These are phyloP conservation scores for Jaculus jaculus DNA, from an alignment of 2,113 vertebrate genomes.

Conservation along the genomic window DNA sequence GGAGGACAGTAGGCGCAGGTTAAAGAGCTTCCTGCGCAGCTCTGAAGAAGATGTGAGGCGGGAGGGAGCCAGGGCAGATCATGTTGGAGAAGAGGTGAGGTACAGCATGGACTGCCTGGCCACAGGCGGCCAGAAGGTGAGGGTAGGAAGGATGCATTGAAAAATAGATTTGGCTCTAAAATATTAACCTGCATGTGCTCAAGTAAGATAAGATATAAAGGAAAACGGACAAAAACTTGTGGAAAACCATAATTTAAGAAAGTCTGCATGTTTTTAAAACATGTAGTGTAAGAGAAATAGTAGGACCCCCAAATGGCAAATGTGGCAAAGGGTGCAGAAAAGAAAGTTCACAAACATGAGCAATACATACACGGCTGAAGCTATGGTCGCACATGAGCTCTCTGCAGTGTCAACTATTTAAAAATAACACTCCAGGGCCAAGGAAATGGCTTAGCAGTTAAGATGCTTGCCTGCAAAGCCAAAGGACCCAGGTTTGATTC, in stretches of 20 bases:
- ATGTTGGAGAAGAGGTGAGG: neutral
- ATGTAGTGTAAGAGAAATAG: neutral
- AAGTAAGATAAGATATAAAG: neutral
- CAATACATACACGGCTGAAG: neutral
- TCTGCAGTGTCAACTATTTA: neutral
- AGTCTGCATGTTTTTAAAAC: neutral
- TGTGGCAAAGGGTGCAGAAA: neutral
- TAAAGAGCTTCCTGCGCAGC: neutral
- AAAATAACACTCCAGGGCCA: neutral
- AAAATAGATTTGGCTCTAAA: slow-evolving; percentile 12
- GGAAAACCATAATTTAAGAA: neutral
- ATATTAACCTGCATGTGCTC: neutral
- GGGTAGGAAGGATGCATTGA: neutral
- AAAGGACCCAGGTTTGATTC: too few species aligned
- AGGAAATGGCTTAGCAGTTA: too few species aligned
- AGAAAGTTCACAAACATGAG: neutral
- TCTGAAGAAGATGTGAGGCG: neutral
- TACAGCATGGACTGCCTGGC: neutral
- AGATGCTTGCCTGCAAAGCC: too few species aligned
- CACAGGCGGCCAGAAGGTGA: neutral
- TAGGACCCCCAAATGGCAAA: neutral
- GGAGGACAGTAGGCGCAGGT: neutral
- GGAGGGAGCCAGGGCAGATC: neutral
- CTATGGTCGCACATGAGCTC: neutral
- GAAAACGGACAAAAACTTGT: neutral